These are phyloP conservation scores for Calliscelio sp. DNA, from an alignment of 2,888 invertebrate species.

Conservation along the genomic window DNA sequence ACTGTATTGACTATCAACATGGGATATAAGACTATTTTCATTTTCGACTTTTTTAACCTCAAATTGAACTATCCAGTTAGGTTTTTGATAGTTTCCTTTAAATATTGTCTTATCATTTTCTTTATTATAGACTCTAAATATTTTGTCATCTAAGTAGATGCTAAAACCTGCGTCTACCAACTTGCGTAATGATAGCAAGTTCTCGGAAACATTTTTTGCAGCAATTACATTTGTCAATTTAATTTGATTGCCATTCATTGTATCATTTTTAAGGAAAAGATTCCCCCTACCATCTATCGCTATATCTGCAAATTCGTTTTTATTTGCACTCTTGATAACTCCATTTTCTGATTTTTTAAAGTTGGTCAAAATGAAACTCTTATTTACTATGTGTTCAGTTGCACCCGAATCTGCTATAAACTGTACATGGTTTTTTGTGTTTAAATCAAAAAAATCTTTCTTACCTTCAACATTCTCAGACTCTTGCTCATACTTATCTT, in stretches of 20 bases:
- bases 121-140: constrained; percentile 63
- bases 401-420: constrained; percentile 73
- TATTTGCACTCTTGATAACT: constrained; percentile 71
- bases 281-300: constrained; percentile 74
- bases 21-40: not conserved
- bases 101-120: constrained; percentile 63
- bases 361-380: constrained; percentile 24
- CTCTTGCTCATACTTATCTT: constrained; percentile 2
- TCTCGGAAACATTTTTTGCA: constrained; percentile 73
- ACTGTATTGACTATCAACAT: constrained; percentile 47
- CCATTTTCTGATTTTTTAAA: constrained; percentile 46
- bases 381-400: constrained; percentile 64
- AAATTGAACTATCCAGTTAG: constrained; percentile 66
- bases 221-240: constrained; percentile 72
- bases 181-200: constrained; percentile 72
- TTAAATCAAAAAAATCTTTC: not conserved
- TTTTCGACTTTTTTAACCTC: constrained; percentile 36
- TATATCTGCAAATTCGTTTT: constrained; percentile 71
- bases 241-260: constrained; percentile 42
- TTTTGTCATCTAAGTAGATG: not conserved
- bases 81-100: constrained; percentile 63
- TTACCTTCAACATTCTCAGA: constrained; percentile 2
- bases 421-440: constrained; percentile 30
- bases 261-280: constrained; percentile 67
- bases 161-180: constrained; percentile 23